Base-by-base conservation (phyloP, 2,888 invertebrate genomes). In the Thecophora atra region DNA sequence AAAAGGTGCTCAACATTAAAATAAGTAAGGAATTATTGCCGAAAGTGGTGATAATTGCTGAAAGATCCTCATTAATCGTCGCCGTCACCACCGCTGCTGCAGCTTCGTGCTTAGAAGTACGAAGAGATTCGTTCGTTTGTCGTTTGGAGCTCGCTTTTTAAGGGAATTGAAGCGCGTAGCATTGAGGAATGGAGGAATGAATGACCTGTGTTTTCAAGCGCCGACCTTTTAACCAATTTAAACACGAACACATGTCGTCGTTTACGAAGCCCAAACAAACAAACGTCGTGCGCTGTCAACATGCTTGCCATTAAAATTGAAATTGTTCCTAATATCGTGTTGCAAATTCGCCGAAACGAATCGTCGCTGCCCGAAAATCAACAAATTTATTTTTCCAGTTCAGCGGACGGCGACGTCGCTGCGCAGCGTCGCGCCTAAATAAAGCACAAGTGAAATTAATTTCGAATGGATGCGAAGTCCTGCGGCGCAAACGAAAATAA, bases 31-130 rank as follows among this genome's bases (percentile, higher is more conserved):
- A 21, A 24, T 66, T 30, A 54, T 54, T 54, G 28, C 42, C 17
- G 24, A 66, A 66, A 52, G 56, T 68, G n/a, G 47, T 54, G 56
- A 42, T 56, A 56, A 68, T 28, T 56, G 42, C 56, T 42, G 44
- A 56, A 68, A 68, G 56, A 68, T 68, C 30, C 37, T 56, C 37
- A 68, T 66, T 66, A 54, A 66, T 26, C n/a, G 28, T 28, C n/a
- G n/a, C n/a, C n/a, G n/a, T n/a, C n/a, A n/a, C n/a, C n/a, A n/a
- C n/a, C n/a, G n/a, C n/a, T n/a, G n/a, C n/a, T n/a, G n/a, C n/a
- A n/a, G n/a, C n/a, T n/a, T n/a, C n/a, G n/a, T n/a, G n/a, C n/a
- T n/a, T n/a, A n/a, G n/a, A n/a, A n/a, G n/a, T n/a, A n/a, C n/a
- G n/a, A n/a, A n/a, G n/a, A n/a, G n/a, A n/a, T n/a, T n/a, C n/a